Evolutionary conservation across 1,140 invertebrate species (phyloP).

Genomic region (Drosophila simulans): DNA sequence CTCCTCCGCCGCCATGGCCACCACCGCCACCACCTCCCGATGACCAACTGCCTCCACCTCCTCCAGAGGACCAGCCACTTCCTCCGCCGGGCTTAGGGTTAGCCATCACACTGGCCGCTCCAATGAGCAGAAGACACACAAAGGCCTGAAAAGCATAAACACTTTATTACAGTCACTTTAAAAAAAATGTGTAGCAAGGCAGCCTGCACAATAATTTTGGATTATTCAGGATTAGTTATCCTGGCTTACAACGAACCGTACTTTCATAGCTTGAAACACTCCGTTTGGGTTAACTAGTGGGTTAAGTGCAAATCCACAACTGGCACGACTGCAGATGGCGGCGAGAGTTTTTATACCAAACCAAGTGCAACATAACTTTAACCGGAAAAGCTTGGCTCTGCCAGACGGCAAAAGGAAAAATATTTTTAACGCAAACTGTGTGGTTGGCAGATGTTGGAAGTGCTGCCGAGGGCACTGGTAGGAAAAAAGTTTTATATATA

Average conservation of each 20-base stretch:
- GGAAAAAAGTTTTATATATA: neutral
- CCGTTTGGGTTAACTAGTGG: slow-evolving; percentile 31
- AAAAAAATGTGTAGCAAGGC: slow-evolving; percentile 5
- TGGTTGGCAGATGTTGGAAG: slow-evolving; percentile 22
- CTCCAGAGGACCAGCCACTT: slow-evolving; percentile 63
- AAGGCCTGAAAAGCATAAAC: slow-evolving; percentile 57
- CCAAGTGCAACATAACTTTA: slow-evolving; percentile 19
- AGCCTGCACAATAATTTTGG: slow-evolving; percentile 25
- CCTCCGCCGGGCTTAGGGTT: slow-evolving; percentile 71
- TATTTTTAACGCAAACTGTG: slow-evolving; percentile 31
- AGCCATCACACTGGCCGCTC: slow-evolving; percentile 70
- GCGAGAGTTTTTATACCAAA: slow-evolving; percentile 58
- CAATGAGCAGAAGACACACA: slow-evolving; percentile 76
- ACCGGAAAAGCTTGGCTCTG: slow-evolving; percentile 46
- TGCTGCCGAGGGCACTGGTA: slow-evolving; percentile 8
- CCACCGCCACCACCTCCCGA: slow-evolving; percentile 42
- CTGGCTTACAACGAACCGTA: slow-evolving; percentile 29
- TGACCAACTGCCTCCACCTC: slow-evolving; percentile 46
- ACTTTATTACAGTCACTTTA: slow-evolving; percentile 14
- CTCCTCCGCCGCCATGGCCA: slow-evolving; percentile 58
- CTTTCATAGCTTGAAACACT: slow-evolving; percentile 66
- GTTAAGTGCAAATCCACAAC: slow-evolving; percentile 61
- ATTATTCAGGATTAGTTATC: neutral
- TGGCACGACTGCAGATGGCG: slow-evolving; percentile 62
- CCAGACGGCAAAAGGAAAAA: slow-evolving; percentile 41